Base-by-base conservation (phyloP, 2,888 invertebrate genomes). In the Caenorhabditis sp. region DNA sequence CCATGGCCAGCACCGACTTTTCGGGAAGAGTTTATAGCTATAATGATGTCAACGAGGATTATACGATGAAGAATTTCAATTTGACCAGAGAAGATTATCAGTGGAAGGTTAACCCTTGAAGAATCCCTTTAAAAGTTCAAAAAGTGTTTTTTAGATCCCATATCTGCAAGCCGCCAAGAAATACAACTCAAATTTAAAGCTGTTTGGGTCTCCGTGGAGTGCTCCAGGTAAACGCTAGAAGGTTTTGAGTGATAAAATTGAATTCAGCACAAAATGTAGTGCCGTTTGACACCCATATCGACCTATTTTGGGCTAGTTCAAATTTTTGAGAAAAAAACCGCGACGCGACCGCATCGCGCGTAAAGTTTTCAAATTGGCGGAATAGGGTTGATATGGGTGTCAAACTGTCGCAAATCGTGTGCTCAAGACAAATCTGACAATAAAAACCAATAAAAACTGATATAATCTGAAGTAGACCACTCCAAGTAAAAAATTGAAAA, bases 31-130 rank as follows among this genome's bases (percentile, higher is more conserved):
- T 82, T 14, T 82, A 82, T 49, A 77, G 72, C 26, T 82, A 82
- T 73, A 77, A 82, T 54, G 82, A 82, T 35, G 66, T 68, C 26
- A 5, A 31, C 0, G 68, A 77, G 1, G 82, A 82, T n/a, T 82
- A 68, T 51, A 44, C 22, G 28, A 82, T 82, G 82, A 35, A 66
- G 16, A 64, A 82, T 26, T 82, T 82, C 38, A 72, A 73, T 28
- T 70, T 82, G 49, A 72, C 72, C 5, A 66, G 5, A 10, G 82
- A 82, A 31, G 82, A 82, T 54, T 59, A 26, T 49, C 49, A 66
- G 59, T 82, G 82, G 82, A 82, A 82, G 63, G 80, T 63, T 24
- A n/a, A n/a, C n/a, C n/a, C n/a, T n/a, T n/a, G n/a, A n/a, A n/a
- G n/a, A n/a, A n/a, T n/a, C n/a, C n/a, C n/a, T n/a, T n/a, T n/a